Conservation (phyloP, 1,140 invertebrate species). For the Pseudomyrmex dendroicus region DNA sequence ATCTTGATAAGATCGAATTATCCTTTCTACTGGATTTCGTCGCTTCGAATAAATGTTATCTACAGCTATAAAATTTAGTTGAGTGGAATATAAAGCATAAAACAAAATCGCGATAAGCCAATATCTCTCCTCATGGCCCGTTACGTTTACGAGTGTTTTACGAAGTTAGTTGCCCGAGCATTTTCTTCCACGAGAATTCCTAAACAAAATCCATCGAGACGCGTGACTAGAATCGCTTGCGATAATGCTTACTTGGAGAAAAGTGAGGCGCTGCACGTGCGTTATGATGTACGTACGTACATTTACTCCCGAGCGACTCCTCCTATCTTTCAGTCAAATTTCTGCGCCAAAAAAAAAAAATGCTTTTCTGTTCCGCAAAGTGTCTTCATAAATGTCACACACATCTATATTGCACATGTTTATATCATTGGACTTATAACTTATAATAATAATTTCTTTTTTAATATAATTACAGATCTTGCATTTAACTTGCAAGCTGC, state of each 20-base stretch:
- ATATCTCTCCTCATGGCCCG: conserved; percentile 56
- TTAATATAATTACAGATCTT: neutral
- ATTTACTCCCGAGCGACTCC: neutral
- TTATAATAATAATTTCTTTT: neutral
- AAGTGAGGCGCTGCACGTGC: neutral
- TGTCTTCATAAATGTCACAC: neutral
- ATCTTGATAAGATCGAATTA: conserved; percentile 38
- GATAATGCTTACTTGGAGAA: conserved; percentile 31
- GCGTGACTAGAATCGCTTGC: conserved; percentile 43
- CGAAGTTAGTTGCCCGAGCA: conserved; percentile 40
- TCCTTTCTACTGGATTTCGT: neutral
- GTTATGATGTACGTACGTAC: neutral
- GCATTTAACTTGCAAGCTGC: neutral
- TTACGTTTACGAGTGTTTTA: conserved; percentile 61
- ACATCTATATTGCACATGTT: neutral
- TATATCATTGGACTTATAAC: neutral
- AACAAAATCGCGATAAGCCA: conserved; percentile 58
- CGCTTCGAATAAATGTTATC: conserved; percentile 35
- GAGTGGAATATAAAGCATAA: conserved; percentile 59
- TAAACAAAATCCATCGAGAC: conserved; percentile 50
- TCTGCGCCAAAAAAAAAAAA: neutral
- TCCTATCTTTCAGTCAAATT: conserved; percentile 5
- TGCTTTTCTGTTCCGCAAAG: neutral
- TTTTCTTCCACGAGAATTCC: conserved; percentile 52
- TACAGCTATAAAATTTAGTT: conserved; percentile 55